phyloP scores from a whole-genome alignment of 2,888 invertebrate genomes.

The Stegophylla sp. region DNA sequence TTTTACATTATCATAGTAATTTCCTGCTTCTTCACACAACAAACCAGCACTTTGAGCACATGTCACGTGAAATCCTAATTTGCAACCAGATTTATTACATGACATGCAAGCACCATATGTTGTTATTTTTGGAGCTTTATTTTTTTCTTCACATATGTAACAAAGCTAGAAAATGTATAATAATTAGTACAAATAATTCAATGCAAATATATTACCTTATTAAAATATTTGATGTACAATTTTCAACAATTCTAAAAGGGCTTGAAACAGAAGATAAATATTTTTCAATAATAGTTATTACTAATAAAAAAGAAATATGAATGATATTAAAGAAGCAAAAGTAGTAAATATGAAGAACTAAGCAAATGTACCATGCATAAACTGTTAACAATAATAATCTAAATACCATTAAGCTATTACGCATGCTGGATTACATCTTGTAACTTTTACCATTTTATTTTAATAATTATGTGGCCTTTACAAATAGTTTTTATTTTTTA shows the following conservation, averaged over 20 bases:
- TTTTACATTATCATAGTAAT: slow-evolving; percentile 94
- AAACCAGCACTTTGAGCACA: slow-evolving; percentile 94
- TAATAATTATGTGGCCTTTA: not conserved
- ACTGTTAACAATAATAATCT: slow-evolving; percentile 5
- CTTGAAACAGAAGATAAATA: slow-evolving; percentile 18
- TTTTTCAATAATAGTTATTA: not conserved
- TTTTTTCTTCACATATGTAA: slow-evolving; percentile 92
- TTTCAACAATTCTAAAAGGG: not conserved
- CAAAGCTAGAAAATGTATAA: slow-evolving; percentile 67
- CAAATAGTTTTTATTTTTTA: not conserved
- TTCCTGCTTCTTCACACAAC: slow-evolving; percentile 95
- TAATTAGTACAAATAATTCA: not conserved
- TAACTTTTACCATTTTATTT: not conserved
- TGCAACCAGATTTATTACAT: slow-evolving; percentile 95
- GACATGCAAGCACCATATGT: slow-evolving; percentile 93
- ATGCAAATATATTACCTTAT: not conserved
- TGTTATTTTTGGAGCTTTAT: slow-evolving; percentile 76
- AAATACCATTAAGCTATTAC: not conserved
- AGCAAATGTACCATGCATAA: slow-evolving; percentile 37
- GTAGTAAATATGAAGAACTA: not conserved
- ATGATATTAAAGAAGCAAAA: slow-evolving; percentile 20
- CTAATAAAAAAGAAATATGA: slow-evolving; percentile 4
- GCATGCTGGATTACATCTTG: not conserved
- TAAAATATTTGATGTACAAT: not conserved
- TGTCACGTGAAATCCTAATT: slow-evolving; percentile 96